These are phyloP conservation scores for Cynoglossus semilaevis DNA, from an alignment of 2,113 vertebrate genomes.

Conservation along the genomic window DNA sequence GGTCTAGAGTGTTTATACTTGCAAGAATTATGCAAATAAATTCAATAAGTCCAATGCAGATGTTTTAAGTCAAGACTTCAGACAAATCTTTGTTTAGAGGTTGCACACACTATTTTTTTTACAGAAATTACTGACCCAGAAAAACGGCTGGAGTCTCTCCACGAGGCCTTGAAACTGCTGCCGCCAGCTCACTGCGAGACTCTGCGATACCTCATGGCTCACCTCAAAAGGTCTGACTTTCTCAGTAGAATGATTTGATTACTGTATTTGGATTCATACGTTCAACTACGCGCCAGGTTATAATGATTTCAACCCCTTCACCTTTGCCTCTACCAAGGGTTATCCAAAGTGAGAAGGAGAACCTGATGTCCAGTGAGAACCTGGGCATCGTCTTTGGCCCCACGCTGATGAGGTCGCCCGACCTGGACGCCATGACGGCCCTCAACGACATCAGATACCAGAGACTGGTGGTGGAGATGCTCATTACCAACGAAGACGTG, in stretches of 20 bases:
- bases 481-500: slow-evolving; percentile 95
- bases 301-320: neutral
- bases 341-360: slow-evolving; percentile 87
- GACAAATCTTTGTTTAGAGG: no score
- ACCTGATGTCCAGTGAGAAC: slow-evolving; percentile 93
- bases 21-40: no score
- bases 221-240: slow-evolving; percentile 89
- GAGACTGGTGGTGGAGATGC: slow-evolving; percentile 92
- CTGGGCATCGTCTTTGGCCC: slow-evolving; percentile 85
- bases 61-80: no score
- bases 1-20: neutral
- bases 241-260: no score
- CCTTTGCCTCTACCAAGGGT: slow-evolving; percentile 73
- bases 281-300: no score
- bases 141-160: slow-evolving; percentile 90
- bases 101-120: neutral
- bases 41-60: no score
- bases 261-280: no score
- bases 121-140: slow-evolving; percentile 89
- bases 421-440: slow-evolving; percentile 88
- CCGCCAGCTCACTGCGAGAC: slow-evolving; percentile 97
- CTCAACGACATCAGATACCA: slow-evolving; percentile 94
- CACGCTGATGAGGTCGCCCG: slow-evolving; percentile 90
- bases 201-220: slow-evolving; percentile 95
- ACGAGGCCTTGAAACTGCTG: slow-evolving; percentile 92